These are phyloP conservation scores for Varanus komodoensis DNA, from an alignment of 2,113 vertebrate species.

Conservation along the genomic window DNA sequence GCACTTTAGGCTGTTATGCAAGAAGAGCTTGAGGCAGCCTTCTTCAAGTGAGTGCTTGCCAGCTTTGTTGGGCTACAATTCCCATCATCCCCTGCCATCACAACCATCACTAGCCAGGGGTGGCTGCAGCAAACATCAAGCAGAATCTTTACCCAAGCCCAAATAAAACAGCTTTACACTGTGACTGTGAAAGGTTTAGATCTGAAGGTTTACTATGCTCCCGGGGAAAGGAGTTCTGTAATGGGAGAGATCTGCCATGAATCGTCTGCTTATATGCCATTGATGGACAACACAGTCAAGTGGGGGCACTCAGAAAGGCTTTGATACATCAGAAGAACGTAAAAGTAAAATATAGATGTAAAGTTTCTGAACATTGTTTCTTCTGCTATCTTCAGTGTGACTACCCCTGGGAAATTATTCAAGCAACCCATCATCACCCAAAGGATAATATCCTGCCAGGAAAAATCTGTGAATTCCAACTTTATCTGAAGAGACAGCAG, in stretches of 20 bases:
- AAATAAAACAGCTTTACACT: background rate
- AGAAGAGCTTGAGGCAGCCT: background rate
- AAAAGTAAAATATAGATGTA: background rate
- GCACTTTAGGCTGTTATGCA: background rate
- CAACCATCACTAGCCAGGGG: no score
- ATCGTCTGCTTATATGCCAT: background rate
- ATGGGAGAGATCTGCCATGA: background rate
- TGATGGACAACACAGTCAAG: background rate
- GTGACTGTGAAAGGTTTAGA: background rate
- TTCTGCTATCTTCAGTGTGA: constrained; percentile 1
- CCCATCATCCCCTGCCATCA: no score
- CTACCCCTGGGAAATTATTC: constrained; percentile 1
- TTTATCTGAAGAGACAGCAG: constrained; percentile 10
- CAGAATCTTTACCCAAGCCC: background rate
- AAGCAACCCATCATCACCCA: constrained; percentile 16
- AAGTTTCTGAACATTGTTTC: constrained; percentile 13
- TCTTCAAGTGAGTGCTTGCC: no score
- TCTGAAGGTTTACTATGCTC: background rate
- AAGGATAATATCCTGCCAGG: background rate
- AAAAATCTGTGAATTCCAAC: constrained; percentile 4
- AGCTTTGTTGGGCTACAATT: no score
- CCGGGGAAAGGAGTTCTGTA: background rate
- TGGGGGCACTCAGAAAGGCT: background rate
- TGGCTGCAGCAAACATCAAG: background rate
- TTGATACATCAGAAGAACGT: background rate